Base-by-base conservation (phyloP, 2,797 vertebrate genomes). In the Poecile montanus region DNA sequence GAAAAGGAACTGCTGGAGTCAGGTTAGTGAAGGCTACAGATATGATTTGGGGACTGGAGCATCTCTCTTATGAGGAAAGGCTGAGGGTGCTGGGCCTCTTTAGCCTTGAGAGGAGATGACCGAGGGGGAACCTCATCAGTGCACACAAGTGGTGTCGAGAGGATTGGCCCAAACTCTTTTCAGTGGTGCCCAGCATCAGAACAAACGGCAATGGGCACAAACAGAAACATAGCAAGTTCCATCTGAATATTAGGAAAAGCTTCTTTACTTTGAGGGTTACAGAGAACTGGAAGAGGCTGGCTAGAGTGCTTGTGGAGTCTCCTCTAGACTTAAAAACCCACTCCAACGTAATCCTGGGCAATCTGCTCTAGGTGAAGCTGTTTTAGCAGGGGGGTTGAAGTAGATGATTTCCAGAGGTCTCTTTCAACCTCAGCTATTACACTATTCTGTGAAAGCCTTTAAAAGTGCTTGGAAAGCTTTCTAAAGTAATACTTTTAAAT, bases 381-480 rank as follows among this genome's bases (percentile, higher is more conserved):
- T 34, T 60, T 44, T 4, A 50, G 21, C 22, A 32, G 22, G 12
- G 8, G 12, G 1, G 2, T 17, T 23, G 18, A 34, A 27, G n/a
- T 18, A 32, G 26, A 17, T 30, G 15, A 20, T 60, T 34, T 78
- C 53, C 27, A 47, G 19, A 71, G n/a, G 17, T 40, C 14, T 5
- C 11, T 71, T 72, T 63, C 45, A 77, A 10, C 60, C 9, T 42
- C 54, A 72, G 42, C 40, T 40, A 36, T 60, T 66, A 16, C 16
- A 17, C 13, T 53, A 8, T 29, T 78, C 73, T 66, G 30, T 36
- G 30, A 78, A 81, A 79, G 14, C 34, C 73, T 81, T 84, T 72
- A 68, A 75, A 92, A 88, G 18, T 86, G 42, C 79, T 91, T 91
- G 38, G 56, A 90, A 90, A 34, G 10, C 74, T 95, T 92, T 92